Conservation (phyloP, 2,113 vertebrate genomes). For the Hyla sarda region DNA sequence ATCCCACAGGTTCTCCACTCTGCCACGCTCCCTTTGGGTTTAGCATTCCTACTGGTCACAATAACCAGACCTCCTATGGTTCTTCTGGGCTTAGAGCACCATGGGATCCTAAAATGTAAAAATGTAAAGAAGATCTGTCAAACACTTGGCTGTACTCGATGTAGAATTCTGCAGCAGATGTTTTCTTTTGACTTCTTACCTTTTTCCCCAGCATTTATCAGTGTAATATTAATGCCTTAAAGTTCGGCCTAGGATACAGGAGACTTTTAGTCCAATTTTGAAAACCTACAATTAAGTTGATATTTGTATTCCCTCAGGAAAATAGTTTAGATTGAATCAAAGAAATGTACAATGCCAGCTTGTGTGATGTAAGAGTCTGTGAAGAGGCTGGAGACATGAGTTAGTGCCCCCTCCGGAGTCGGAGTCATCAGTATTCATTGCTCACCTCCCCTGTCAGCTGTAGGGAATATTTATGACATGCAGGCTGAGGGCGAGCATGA, state of each 20-base stretch:
- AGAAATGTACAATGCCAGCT: constrained; percentile 9
- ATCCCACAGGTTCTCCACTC: too few relatives aligned
- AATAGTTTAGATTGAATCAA: not conserved
- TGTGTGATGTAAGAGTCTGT: constrained; percentile 37
- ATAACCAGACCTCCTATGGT: not conserved
- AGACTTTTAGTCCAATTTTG: not conserved
- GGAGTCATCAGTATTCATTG: constrained; percentile 40
- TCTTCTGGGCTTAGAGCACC: not conserved
- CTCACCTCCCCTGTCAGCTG: constrained; percentile 38
- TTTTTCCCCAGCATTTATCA: not conserved
- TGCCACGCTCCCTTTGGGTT: too few relatives aligned
- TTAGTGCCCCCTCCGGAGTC: constrained; percentile 8
- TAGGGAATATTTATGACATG: constrained; percentile 49
- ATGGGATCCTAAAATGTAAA: not conserved
- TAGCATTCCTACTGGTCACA: not conserved
- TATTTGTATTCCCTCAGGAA: constrained; percentile 17
- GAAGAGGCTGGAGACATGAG: not conserved
- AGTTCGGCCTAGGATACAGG: not conserved
- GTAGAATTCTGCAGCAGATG: not conserved
- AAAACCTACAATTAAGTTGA: not conserved
- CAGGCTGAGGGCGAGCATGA: constrained; percentile 48
- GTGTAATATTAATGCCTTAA: not conserved
- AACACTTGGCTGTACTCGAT: not conserved
- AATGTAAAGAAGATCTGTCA: not conserved
- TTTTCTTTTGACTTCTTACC: not conserved